A percentile compares a stretch with the other conserved stretches of the same genome.
Conservation (phyloP, 2,797 vertebrate species). For the Spinus olivaceus region DNA sequence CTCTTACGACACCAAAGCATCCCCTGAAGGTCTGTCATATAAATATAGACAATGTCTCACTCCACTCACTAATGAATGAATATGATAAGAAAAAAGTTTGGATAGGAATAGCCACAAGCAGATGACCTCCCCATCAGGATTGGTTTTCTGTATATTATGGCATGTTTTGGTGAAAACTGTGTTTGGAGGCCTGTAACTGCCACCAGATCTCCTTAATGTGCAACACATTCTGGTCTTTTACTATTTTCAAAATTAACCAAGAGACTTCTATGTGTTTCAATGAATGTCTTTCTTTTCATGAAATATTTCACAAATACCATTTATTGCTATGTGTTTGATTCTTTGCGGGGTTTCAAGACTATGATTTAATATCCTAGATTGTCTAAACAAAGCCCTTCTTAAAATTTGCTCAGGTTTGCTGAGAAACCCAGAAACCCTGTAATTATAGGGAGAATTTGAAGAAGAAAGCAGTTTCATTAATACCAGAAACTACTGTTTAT, state of each 20-base stretch:
- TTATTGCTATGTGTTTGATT: constrained; percentile 25
- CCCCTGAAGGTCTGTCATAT: neutral
- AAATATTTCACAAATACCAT: constrained; percentile 32
- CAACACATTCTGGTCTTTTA: neutral
- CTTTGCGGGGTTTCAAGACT: constrained; percentile 37
- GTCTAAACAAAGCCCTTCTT: constrained; percentile 58
- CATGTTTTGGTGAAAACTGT: neutral
- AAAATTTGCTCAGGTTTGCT: constrained; percentile 53
- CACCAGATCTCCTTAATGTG: neutral
- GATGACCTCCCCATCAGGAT: rapidly evolving
- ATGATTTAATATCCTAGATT: constrained; percentile 55
- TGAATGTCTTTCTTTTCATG: neutral
- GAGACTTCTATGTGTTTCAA: neutral
- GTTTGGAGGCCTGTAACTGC: neutral
- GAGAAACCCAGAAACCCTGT: constrained; percentile 32
- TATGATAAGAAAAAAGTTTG: neutral
- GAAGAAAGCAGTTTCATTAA: constrained; percentile 51
- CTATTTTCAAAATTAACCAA: neutral
- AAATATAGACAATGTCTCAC: neutral
- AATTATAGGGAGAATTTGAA: constrained; percentile 52
- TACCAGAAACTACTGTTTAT: constrained; percentile 54
- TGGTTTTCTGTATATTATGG: neutral
- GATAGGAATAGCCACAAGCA: neutral
- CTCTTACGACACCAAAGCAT: neutral
- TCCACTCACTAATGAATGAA: neutral